These are phyloP conservation scores for Anguilla anguilla DNA, from an alignment of 2,797 vertebrate genomes.

Conservation along the genomic window DNA sequence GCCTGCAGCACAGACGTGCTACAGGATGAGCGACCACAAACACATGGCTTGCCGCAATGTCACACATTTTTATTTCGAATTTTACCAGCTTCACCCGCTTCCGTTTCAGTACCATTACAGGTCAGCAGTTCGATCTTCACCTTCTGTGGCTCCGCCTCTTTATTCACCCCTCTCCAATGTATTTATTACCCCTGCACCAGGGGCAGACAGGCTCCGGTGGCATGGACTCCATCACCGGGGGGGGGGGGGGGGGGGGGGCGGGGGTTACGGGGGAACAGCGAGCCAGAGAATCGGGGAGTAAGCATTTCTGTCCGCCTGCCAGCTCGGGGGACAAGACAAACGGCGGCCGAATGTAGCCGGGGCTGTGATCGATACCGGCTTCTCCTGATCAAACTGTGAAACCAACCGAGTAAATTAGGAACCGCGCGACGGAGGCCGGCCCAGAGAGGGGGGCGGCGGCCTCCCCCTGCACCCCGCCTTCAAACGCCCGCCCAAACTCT, in stretches of 20 bases:
- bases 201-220: slow-evolving; percentile 61
- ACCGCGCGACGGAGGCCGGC: slow-evolving; percentile 20
- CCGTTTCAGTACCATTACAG: not conserved
- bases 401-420: slow-evolving; percentile 63
- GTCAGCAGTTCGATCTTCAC: slow-evolving; percentile 1
- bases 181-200: slow-evolving; percentile 62
- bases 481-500: not conserved
- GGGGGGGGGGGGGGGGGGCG: not conserved
- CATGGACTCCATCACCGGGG: slow-evolving; percentile 59
- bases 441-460: slow-evolving; percentile 39
- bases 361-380: slow-evolving; percentile 66
- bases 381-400: slow-evolving; percentile 65
- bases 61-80: too few relatives aligned
- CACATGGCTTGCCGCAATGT: too few relatives aligned
- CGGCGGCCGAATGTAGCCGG: slow-evolving; percentile 61
- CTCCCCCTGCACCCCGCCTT: slow-evolving; percentile 39
- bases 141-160: not conserved
- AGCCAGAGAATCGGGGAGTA: slow-evolving; percentile 59
- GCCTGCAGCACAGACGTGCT: too few relatives aligned
- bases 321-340: slow-evolving; percentile 64
- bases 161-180: slow-evolving; percentile 51
- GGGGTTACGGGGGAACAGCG: slow-evolving; percentile 35
- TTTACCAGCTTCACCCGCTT: not conserved
- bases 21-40: too few relatives aligned
- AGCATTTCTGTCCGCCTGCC: slow-evolving; percentile 66